Evolutionary conservation across 2,797 vertebrate genomes (phyloP).

Genomic region (Aplochiton taeniatus): DNA sequence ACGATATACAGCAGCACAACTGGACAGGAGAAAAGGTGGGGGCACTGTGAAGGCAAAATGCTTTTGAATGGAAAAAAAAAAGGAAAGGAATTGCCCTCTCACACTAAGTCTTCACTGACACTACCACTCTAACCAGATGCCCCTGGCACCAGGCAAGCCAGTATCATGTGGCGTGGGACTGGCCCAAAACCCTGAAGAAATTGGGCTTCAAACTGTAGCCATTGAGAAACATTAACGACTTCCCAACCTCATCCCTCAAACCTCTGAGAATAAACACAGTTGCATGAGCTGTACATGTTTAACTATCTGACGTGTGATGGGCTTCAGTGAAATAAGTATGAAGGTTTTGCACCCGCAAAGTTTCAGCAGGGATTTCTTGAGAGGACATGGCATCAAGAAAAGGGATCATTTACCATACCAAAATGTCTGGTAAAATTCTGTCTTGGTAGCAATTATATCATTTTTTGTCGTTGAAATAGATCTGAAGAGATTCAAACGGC

Average conservation of each 20-base stretch:
- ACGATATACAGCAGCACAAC: constrained; percentile 51
- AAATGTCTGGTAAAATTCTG: constrained; percentile 28
- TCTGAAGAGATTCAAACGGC: constrained; percentile 26
- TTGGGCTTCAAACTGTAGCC: constrained; percentile 22
- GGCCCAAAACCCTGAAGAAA: constrained; percentile 42
- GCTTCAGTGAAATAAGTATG: background rate
- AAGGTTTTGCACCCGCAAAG: constrained; percentile 9
- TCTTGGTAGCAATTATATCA: constrained; percentile 28
- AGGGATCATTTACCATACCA: background rate
- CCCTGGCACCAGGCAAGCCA: constrained; percentile 44
- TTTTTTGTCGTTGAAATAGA: constrained; percentile 13
- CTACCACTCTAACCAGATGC: constrained; percentile 40
- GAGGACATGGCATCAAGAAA: constrained; percentile 9
- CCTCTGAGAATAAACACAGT: background rate
- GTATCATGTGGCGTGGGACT: constrained; percentile 22
- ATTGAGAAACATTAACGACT: background rate
- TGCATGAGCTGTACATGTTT: background rate
- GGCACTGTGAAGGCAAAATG: constrained; percentile 49
- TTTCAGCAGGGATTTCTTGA: background rate
- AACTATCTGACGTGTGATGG: too few relatives aligned
- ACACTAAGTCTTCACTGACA: constrained; percentile 44
- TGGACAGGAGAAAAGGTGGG: constrained; percentile 26
- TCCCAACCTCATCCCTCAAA: background rate
- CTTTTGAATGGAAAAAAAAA: constrained; percentile 50
- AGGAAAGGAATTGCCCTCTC: constrained; percentile 32